phyloP scores from a whole-genome alignment of 2,888 invertebrate species.

The Ligdia adustata region DNA sequence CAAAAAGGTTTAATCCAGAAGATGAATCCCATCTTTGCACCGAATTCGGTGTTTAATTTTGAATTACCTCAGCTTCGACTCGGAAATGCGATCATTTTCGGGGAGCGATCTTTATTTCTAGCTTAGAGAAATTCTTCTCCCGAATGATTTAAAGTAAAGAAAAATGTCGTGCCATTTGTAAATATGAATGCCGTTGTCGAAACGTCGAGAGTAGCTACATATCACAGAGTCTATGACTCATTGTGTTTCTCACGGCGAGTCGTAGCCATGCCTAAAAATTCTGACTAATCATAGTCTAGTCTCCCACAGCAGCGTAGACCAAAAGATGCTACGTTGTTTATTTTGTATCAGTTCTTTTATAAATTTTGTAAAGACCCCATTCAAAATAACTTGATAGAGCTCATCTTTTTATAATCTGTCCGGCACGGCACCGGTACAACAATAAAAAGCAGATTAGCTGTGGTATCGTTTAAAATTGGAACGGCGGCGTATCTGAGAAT shows the following conservation, averaged over 20 bases:
- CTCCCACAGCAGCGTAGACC: too few species aligned
- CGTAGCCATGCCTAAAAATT: constrained; percentile 57
- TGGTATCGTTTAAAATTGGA: constrained; percentile 71
- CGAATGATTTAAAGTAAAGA: constrained; percentile 29
- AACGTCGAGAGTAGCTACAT: constrained; percentile 26
- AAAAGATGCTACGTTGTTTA: constrained; percentile 37
- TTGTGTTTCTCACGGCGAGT: constrained; percentile 52
- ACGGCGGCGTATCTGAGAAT: constrained; percentile 66
- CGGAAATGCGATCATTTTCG: constrained; percentile 24
- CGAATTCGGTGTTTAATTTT: constrained; percentile 38
- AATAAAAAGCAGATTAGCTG: constrained; percentile 71
- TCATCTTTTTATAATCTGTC: constrained; percentile 41
- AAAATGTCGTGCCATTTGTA: constrained; percentile 31
- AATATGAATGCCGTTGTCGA: constrained; percentile 38
- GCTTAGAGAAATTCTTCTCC: constrained; percentile 29
- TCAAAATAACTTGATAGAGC: too few species aligned
- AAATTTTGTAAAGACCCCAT: constrained; percentile 33
- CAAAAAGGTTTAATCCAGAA: constrained; percentile 36
- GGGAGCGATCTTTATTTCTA: constrained; percentile 15
- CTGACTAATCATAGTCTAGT: constrained; percentile 59
- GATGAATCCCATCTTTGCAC: constrained; percentile 35
- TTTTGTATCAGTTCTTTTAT: constrained; percentile 34
- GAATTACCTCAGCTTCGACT: constrained; percentile 34
- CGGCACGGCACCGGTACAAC: constrained; percentile 43
- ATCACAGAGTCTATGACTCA: constrained; percentile 61